Base-by-base conservation (phyloP, 2,113 vertebrate species). In the Ciconia stormi region DNA sequence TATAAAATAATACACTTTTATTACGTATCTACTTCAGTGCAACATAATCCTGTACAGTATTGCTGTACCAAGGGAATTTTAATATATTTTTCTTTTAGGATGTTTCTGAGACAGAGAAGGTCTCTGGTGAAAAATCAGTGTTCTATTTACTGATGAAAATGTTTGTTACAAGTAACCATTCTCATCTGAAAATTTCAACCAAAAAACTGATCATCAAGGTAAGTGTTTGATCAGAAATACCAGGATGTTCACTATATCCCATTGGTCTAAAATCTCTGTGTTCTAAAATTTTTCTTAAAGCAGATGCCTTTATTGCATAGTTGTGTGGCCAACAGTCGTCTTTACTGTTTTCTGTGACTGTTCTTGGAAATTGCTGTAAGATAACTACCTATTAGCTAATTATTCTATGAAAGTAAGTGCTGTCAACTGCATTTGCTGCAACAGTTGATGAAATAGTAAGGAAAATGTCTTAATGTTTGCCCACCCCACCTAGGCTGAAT, bases 61-160 rank as follows among this genome's bases (percentile, higher is more conserved):
- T 76, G 63, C 27, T 49, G 5, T 67, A 49, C 29, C 32, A 73
- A 59, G 29, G 30, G 22, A 59, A 72, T 82, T 72, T 69, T 69
- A 85, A 82, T 72, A 3, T 21, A 10, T 84, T 88, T 90, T 81
- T 94, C 52, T 94, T 91, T 25, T 82, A 99, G 99, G 99, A 99
- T 78, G 70, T 97, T 47, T 95, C 96, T 17, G 98, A 98, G 59
- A 34, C 95, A 44, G 98, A 98, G 44, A 97, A 98, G 8, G 58
- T 90, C 6, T 91, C 97, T 86, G 98, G 98, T 36, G 99, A 99
- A 82, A 99, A 98, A 81, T 99, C 99, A 0, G 99, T 99, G 5
- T 98, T 99, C 94, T 99, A 99, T 94, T 96, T 99, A 78, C 95
- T 99, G 82, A 98, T 99, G 96, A 99, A 99, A 98, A 99, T 99